A percentile compares a stretch with the other conserved stretches of the same genome.
These are phyloP conservation scores for Torymus auratus DNA, from an alignment of 2,888 invertebrate genomes.

Conservation along the genomic window DNA sequence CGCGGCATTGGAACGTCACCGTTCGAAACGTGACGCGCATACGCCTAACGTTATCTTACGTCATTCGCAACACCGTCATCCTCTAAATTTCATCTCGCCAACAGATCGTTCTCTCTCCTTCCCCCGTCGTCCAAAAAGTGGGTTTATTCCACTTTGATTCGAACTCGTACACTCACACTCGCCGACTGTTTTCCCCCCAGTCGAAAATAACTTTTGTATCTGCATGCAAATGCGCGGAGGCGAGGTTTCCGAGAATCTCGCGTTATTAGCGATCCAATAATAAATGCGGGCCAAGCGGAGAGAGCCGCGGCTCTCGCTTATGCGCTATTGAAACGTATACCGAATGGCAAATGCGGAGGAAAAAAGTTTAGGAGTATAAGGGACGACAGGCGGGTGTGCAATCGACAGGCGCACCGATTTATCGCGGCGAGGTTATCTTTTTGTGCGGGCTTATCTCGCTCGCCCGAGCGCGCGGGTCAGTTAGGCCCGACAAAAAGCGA, in stretches of 20 bases:
- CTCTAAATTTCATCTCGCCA: no score
- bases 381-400: not conserved
- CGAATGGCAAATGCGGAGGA: not conserved
- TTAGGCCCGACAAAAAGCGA: constrained; percentile 3
- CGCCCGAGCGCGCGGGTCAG: constrained; percentile 7
- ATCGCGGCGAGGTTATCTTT: constrained; percentile 21
- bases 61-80: no score
- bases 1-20: no score
- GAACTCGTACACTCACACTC: not conserved
- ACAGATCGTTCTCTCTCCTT: not conserved
- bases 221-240: constrained; percentile 4
- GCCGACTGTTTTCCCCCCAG: constrained; percentile 17
- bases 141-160: constrained; percentile 4
- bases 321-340: constrained; percentile 1
- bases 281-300: constrained; percentile 15
- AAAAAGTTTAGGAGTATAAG: not conserved
- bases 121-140: not conserved
- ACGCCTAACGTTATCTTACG: no score
- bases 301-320: no score
- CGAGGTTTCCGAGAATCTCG: constrained; percentile 14
- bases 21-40: no score
- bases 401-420: constrained; percentile 28
- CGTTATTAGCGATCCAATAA: constrained; percentile 49
- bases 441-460: not conserved
- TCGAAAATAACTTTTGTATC: constrained; percentile 38